phyloP scores from a whole-genome alignment of 1,140 invertebrate species.

The Tribolium castaneum region DNA sequence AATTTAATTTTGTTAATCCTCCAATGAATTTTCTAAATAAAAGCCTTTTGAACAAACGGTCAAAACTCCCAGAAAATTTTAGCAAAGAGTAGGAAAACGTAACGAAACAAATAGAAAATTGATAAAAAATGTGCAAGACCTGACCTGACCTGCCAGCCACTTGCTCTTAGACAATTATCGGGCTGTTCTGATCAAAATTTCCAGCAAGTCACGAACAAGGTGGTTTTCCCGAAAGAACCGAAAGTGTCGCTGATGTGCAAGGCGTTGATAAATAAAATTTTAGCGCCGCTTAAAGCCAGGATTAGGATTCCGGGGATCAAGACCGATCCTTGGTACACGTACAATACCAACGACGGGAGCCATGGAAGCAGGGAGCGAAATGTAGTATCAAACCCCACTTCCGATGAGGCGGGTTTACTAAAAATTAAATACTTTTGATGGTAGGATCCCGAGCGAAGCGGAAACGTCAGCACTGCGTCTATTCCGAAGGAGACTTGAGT shows the following conservation, averaged over 20 bases:
- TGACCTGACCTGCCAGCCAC: too few relatives aligned
- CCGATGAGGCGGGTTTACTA: slow-evolving; percentile 39
- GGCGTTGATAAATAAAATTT: slow-evolving; percentile 74
- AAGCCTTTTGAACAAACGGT: too few relatives aligned
- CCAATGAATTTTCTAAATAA: too few relatives aligned
- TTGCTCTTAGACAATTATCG: neutral
- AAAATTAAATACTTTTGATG: slow-evolving; percentile 42
- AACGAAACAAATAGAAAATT: too few relatives aligned
- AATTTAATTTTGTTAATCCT: too few relatives aligned
- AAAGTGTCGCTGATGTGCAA: slow-evolving; percentile 73
- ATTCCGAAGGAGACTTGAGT: slow-evolving; percentile 19
- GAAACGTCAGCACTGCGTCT: slow-evolving; percentile 12
- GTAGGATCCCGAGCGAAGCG: slow-evolving; percentile 1
- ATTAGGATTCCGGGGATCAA: slow-evolving; percentile 72
- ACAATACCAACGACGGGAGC: slow-evolving; percentile 52
- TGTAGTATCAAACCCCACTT: slow-evolving; percentile 24
- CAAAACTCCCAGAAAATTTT: neutral
- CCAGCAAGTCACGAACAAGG: slow-evolving; percentile 78
- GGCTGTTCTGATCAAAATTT: slow-evolving; percentile 6
- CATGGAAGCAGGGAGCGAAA: slow-evolving; percentile 48
- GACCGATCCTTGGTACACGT: slow-evolving; percentile 71
- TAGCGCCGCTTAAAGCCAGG: slow-evolving; percentile 73
- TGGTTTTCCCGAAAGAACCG: slow-evolving; percentile 76
- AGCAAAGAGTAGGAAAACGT: neutral
- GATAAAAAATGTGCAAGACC: too few relatives aligned